A percentile compares a stretch with the other conserved stretches of the same genome.
Evolutionary conservation across 2,797 vertebrate species (phyloP).

Genomic region (Lophius americanus): DNA sequence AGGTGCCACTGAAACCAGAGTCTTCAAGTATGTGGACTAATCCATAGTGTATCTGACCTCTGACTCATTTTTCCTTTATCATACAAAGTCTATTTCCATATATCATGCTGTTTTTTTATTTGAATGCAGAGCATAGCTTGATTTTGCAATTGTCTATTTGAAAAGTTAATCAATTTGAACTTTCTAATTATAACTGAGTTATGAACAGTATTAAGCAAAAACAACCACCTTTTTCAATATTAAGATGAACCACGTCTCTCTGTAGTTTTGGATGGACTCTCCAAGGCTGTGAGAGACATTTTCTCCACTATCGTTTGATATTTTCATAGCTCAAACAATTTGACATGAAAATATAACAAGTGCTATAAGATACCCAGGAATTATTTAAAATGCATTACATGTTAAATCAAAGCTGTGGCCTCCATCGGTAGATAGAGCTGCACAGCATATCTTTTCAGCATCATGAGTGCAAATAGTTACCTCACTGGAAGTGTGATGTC

Average conservation of each 20-base stretch:
- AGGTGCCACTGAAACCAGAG: slow-evolving; percentile 31
- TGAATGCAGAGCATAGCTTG: slow-evolving; percentile 9
- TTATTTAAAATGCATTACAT: too few relatives aligned
- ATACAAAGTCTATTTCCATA: background rate
- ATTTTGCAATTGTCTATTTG: background rate
- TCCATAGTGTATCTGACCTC: slow-evolving; percentile 25
- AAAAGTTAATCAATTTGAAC: slow-evolving; percentile 1
- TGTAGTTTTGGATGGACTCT: too few relatives aligned
- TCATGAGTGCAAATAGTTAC: too few relatives aligned
- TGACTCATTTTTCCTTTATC: slow-evolving; percentile 20
- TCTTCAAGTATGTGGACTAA: slow-evolving; percentile 34
- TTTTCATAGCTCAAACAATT: too few relatives aligned
- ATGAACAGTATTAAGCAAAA: background rate
- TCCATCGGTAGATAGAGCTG: too few relatives aligned
- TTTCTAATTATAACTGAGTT: slow-evolving; percentile 12
- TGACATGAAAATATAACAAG: too few relatives aligned
- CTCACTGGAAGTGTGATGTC: too few relatives aligned
- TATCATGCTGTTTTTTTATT: slow-evolving; percentile 22
- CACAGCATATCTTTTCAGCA: too few relatives aligned
- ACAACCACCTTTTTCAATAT: background rate
- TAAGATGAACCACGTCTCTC: background rate
- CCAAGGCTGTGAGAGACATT: too few relatives aligned
- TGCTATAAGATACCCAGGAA: too few relatives aligned
- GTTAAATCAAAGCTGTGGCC: too few relatives aligned
- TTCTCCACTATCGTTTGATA: too few relatives aligned